A percentile compares a stretch with the other conserved stretches of the same genome.
These are phyloP conservation scores for Lepidocolaptes lacrymiger DNA, from an alignment of 2,797 vertebrate genomes.

Conservation along the genomic window DNA sequence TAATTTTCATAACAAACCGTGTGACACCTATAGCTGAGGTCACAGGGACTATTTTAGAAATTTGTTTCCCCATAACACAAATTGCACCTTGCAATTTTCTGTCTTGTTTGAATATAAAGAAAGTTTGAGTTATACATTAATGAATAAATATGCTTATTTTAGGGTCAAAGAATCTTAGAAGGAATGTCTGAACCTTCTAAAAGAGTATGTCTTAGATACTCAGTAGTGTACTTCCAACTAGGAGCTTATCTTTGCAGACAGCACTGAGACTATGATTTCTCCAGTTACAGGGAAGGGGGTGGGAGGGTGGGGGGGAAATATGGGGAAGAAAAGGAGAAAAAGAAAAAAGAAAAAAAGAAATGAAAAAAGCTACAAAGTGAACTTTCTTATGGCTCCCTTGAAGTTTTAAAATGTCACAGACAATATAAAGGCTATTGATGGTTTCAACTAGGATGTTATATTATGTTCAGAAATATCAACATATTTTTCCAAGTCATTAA, in stretches of 20 bases:
- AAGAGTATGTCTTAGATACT: background rate
- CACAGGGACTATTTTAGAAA: background rate
- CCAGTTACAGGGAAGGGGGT: background rate
- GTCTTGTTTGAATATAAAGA: background rate
- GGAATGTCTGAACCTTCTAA: background rate
- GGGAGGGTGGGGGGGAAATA: background rate
- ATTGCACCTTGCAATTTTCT: background rate
- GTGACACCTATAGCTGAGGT: background rate
- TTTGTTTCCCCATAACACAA: background rate
- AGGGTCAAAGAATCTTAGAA: background rate
- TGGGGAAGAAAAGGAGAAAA: rapidly evolving
- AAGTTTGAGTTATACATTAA: background rate
- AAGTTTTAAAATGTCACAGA: background rate
- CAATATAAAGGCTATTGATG: background rate
- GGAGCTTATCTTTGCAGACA: background rate
- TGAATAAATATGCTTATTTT: background rate
- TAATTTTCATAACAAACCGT: background rate
- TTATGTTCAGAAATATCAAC: background rate
- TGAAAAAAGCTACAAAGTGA: rapidly evolving
- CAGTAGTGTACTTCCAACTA: background rate
- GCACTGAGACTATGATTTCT: background rate
- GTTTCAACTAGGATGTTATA: background rate
- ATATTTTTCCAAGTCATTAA: background rate
- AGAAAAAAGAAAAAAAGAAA: too few species aligned
- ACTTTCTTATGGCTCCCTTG: background rate